Evolutionary conservation across 2,797 vertebrate species (phyloP), one percentile per base, ranked within the genome.

Genomic region (Gephyroberyx darwinii): DNA sequence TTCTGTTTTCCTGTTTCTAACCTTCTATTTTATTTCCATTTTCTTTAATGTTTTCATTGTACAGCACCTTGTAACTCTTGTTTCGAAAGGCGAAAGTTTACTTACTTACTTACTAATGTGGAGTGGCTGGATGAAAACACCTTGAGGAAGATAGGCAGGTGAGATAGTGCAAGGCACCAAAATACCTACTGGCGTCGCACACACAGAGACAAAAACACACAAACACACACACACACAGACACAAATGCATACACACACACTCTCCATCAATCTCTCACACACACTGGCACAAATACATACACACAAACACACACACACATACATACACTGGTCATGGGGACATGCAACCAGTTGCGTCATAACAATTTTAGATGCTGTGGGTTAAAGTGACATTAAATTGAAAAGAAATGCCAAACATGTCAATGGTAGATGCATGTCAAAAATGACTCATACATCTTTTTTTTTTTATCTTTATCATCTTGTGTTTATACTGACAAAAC

Each of bases 361-460:
- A 64, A 12, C 9, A 33, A 61, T 71, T 72, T 70, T 37, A 37
- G 62, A 70, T 43, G 37, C 22, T 19, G 35, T 7, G 70, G 68
- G 56, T 71, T 37, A 58, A 54, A 70, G 76, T 61, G 45, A 65
- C 65, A 77, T 35, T n/a, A 43, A 71, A 52, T 26, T 26, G 19
- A 56, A 75, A 70, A 71, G 43, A 82, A 78, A 75, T 67, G 67
- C 77, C 43, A 62, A 16, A 74, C 77, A 60, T 75, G 47, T 58
- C 47, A 61, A 35, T 65, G 57, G 71, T n/a, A 3, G 17, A 50
- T 19, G 13, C 65, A 75, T 75, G 71, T 77, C 71, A 75, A 8
- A 37, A 58, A 51, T n/a, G 5, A 75, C n/a, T n/a, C n/a, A n/a
- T n/a, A n/a, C n/a, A 53, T 0, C 0, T 33, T 14, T 41, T 26